A percentile compares a stretch with the other conserved stretches of the same genome.
These are phyloP conservation scores for Actinostola sp. DNA, from an alignment of 92 coral and sea anemone genomes.

Conservation along the genomic window DNA sequence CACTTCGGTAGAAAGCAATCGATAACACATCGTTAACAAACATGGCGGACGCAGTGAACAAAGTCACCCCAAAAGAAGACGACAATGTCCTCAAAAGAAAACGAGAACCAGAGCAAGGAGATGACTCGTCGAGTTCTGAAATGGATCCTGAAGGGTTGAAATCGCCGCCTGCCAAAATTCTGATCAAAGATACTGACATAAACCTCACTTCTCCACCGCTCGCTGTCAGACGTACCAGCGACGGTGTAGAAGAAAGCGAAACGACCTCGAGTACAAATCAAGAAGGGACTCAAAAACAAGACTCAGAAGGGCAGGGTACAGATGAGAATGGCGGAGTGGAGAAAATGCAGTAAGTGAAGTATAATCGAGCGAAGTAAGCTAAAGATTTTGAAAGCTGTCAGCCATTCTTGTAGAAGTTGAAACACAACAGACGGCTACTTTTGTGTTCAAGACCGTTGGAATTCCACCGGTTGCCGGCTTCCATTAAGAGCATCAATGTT, in stretches of 20 bases:
- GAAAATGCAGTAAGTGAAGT: constrained; percentile 83
- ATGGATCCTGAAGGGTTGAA: constrained; percentile 27
- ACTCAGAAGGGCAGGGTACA: constrained; percentile 19
- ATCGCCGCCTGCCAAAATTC: constrained; percentile 62
- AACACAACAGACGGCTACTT: too few relatives aligned
- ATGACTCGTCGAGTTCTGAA: constrained; percentile 1
- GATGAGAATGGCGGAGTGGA: constrained; percentile 63
- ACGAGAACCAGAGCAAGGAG: constrained; percentile 17
- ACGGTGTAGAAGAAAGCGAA: constrained; percentile 32
- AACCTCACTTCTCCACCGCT: constrained; percentile 9
- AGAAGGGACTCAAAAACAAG: constrained; percentile 15
- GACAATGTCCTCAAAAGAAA: constrained; percentile 23
- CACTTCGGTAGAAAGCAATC: background rate
- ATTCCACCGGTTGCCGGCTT: too few relatives aligned
- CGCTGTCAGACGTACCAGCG: constrained; percentile 27
- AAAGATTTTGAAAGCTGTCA: too few relatives aligned
- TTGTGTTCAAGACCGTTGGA: too few relatives aligned
- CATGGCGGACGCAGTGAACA: constrained; percentile 20
- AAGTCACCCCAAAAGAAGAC: constrained; percentile 6
- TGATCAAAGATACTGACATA: constrained; percentile 13
- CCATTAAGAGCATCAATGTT: too few relatives aligned
- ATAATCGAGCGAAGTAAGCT: too few relatives aligned
- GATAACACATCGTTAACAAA: background rate
- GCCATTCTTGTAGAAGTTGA: too few relatives aligned
- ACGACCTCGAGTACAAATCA: constrained; percentile 36